Conservation (phyloP, 92 coral and sea anemone species). For the Meandrina meandrites region DNA sequence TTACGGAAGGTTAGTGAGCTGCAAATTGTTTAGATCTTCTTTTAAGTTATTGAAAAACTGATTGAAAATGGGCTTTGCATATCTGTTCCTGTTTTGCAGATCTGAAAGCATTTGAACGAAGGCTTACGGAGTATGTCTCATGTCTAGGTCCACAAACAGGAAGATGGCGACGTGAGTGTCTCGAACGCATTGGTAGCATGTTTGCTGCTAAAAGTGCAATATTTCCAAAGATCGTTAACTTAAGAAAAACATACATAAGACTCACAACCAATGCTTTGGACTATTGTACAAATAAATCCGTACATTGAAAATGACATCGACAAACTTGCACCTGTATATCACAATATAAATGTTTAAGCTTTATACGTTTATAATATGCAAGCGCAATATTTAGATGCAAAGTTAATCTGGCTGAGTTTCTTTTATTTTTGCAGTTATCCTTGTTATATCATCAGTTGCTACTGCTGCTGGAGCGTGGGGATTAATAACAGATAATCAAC, state of each 20-base stretch:
- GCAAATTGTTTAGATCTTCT: background rate
- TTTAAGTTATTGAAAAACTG: background rate
- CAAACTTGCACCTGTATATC: background rate
- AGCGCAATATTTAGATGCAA: background rate
- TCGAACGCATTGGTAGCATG: background rate
- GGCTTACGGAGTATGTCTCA: constrained; percentile 90
- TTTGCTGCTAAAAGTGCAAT: background rate
- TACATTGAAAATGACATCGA: background rate
- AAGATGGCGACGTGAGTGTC: constrained; percentile 86
- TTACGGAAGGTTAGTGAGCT: constrained; percentile 82
- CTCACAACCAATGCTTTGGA: background rate
- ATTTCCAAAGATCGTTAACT: background rate
- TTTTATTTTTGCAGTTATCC: constrained; percentile 56
- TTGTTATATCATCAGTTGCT: constrained; percentile 71
- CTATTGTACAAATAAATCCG: background rate
- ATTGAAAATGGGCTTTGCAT: background rate
- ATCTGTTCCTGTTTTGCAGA: constrained; percentile 52
- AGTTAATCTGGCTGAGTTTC: background rate
- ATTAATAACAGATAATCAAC: constrained; percentile 80
- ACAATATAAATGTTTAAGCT: no score
- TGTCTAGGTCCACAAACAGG: constrained; percentile 84
- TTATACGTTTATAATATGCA: no score
- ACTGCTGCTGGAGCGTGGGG: constrained; percentile 88
- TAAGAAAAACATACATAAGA: background rate
- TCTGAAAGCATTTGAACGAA: constrained; percentile 95